Base-by-base conservation (phyloP, 2,113 vertebrate genomes). In the Trematocara unimaculatum region DNA sequence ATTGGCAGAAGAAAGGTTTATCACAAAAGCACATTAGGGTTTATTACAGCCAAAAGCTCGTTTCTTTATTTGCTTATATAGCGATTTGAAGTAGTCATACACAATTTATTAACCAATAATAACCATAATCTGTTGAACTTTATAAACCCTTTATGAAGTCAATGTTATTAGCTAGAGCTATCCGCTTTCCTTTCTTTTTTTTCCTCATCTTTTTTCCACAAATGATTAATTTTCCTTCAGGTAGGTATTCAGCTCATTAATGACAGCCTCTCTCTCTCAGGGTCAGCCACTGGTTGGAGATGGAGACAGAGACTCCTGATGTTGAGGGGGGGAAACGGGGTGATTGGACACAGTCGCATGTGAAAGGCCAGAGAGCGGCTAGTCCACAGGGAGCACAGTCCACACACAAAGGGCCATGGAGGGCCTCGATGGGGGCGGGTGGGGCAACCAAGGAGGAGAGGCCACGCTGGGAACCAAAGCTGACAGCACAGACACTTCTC, bases 281-380 rank as follows among this genome's bases (percentile, higher is more conserved):
- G 88, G 86, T 93, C 90, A 89, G 88, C 81, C 88, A 81, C 78
- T 89, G 90, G 91, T 89, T 89, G 90, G 87, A 87, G 92, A 92
- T 90, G 90, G 88, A 87, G 89, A 93, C 84, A 53, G 91, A 79
- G 91, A 83, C 84, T 91, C 81, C 31, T 82, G 86, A 83, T 88
- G 93, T 88, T 81, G 86, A 81, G 86, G 89, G 92, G 86, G 92
- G 94, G 89, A 81, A 74, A 91, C 45, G 9, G 82, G 87, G 92
- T 95, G 95, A 96, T 96, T 96, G 95, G 95, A 96, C 96, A 96
- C 96, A 97, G 95, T 96, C 90, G 90, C 95, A 93, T 94, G 94
- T 96, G 94, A 96, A 96, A 96, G 92, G 91, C 95, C 95, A 94
- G 92, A 92, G 92, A 95, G 93, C 81, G 78, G 89, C 86, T 91